phyloP scores from a whole-genome alignment of 2,113 vertebrate genomes.

The Fulica atra region DNA sequence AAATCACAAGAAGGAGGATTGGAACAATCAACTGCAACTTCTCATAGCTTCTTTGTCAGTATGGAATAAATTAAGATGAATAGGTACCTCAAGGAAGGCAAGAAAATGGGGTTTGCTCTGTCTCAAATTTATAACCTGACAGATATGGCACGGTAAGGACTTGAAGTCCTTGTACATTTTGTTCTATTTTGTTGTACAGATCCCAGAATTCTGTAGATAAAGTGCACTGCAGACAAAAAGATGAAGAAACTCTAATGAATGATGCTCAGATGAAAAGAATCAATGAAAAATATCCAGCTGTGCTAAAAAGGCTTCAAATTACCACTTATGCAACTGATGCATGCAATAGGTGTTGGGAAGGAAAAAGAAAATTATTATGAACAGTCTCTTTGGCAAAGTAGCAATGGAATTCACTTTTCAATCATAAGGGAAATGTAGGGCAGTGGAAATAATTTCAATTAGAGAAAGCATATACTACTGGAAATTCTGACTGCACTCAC shows the following conservation, averaged over 20 bases:
- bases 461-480: neutral
- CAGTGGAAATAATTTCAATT: constrained; percentile 55
- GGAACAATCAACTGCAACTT: neutral
- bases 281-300: constrained; percentile 68
- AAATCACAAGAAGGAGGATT: constrained; percentile 8
- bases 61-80: constrained; percentile 6
- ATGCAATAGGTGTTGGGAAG: constrained; percentile 39
- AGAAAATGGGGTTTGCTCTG: neutral
- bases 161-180: constrained; percentile 14
- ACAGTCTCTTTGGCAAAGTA: constrained; percentile 49
- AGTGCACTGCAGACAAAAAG: constrained; percentile 8
- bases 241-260: constrained; percentile 54
- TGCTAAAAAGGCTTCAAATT: constrained; percentile 56
- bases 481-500: constrained; percentile 16
- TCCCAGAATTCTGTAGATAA: constrained; percentile 9
- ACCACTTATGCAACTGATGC: constrained; percentile 53
- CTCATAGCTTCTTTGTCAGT: neutral
- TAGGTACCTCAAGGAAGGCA: neutral
- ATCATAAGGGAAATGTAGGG: constrained; percentile 41
- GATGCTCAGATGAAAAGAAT: constrained; percentile 66
- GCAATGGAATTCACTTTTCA: constrained; percentile 55
- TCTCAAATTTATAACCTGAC: constrained; percentile 17
- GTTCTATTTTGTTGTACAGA: constrained; percentile 34
- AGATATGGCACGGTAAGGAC: constrained; percentile 18
- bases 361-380: constrained; percentile 60